Base-by-base conservation (phyloP, 2,797 vertebrate species). In the Schizopygopsis malacanthus region DNA sequence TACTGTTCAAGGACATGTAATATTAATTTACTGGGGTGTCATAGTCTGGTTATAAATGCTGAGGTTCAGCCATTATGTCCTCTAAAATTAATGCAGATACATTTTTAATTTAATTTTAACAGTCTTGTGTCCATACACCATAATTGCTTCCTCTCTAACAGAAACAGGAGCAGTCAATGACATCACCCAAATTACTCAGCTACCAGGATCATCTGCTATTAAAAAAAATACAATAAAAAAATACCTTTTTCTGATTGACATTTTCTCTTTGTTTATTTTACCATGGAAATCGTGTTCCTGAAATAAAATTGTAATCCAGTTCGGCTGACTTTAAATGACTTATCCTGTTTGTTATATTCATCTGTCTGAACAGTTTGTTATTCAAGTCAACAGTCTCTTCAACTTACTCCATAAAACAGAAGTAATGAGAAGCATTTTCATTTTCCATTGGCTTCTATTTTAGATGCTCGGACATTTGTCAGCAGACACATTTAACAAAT, bases 1-100 rank as follows among this genome's bases (percentile, higher is more conserved):
- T n/a, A n/a, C n/a, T n/a, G n/a, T n/a, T n/a, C 28, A 28, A 28
- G 28, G 28, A 87, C 80, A 89, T 88, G 88, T 90, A 93, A 94
- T 93, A 93, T 94, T 93, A 94, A 91, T 92, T 91, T 88, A 87
- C 61, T 39, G 72, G 13, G 13, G 65, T 54, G 79, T 85, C 76
- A 65, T 13, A 45, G 47, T 43, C 70, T 65, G 67, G 63, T 77
- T 75, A 43, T 78, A 56, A 85, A 85, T 18, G 47, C 10, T 54
- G 73, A 59, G 75, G 39, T 54, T 41, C 47, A 52, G 75, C 6
- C 47, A 70, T 69, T 11, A 56, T 13, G 75, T 76, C 25, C 37
- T 69, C 39, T 59, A 33, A 54, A 59, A 84, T 37, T 56, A 43
- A 84, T 33, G 15, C 6, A 43, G 39, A 41, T 78, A 33, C 33